These are phyloP conservation scores for Odontamblyopus lacepedii DNA, from an alignment of 2,797 vertebrate species.

Conservation along the genomic window DNA sequence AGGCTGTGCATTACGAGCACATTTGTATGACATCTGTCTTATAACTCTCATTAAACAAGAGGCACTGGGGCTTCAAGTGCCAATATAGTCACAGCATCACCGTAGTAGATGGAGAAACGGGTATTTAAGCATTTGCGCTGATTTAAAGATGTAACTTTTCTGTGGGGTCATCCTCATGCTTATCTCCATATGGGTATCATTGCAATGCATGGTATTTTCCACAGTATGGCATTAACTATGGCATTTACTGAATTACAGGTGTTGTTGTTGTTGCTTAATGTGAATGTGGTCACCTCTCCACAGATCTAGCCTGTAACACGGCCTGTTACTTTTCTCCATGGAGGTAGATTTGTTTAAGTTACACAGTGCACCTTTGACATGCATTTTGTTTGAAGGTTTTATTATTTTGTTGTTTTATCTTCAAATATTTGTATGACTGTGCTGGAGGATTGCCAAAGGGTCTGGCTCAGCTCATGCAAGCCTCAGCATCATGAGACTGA, in stretches of 20 bases:
- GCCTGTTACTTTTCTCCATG: no score
- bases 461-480: no score
- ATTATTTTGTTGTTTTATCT: no score
- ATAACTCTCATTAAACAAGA: background rate
- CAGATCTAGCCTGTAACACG: no score
- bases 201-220: background rate
- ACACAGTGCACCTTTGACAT: no score
- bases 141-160: background rate
- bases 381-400: no score
- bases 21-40: slow-evolving; percentile 2
- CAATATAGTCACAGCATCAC: background rate
- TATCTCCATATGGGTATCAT: background rate
- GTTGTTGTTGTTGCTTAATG: background rate
- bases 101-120: no score
- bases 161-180: background rate
- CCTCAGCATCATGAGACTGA: no score
- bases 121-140: background rate
- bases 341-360: no score
- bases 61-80: background rate
- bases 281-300: no score
- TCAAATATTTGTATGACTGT: no score
- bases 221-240: background rate
- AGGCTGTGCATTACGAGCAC: slow-evolving; percentile 12
- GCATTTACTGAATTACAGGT: background rate
- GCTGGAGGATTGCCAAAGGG: no score